Evolutionary conservation across 2,113 vertebrate species (phyloP).

Genomic region (Capreolus pygargus): DNA sequence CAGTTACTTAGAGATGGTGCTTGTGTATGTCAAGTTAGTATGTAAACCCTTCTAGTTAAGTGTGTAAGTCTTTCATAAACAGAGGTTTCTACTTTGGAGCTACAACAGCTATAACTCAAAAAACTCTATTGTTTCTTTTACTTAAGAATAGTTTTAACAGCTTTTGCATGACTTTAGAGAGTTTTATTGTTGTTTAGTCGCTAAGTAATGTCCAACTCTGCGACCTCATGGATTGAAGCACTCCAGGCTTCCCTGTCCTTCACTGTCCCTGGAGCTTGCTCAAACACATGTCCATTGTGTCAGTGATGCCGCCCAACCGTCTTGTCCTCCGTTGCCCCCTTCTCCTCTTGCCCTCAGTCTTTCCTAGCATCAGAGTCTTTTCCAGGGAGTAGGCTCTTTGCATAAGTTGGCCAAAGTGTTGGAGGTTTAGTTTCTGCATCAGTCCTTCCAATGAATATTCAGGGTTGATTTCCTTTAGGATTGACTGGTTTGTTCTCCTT

Average conservation of each 20-base stretch:
- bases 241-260: background rate
- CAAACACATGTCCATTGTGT: background rate
- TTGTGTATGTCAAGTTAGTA: background rate
- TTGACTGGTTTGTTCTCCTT: background rate
- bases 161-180: background rate
- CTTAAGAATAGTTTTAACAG: background rate
- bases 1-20: slow-evolving; percentile 18
- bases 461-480: background rate
- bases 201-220: background rate
- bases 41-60: background rate
- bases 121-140: background rate
- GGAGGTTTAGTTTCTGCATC: background rate
- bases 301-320: background rate
- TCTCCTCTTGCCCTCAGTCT: background rate
- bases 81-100: background rate
- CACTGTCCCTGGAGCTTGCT: background rate
- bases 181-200: background rate
- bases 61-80: background rate
- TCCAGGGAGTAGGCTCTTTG: background rate
- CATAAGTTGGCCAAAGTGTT: background rate
- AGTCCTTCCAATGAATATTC: background rate
- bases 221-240: background rate
- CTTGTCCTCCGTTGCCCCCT: background rate
- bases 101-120: background rate
- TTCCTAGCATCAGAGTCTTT: background rate